Evolutionary conservation across 2,888 invertebrate genomes (phyloP), one percentile per base, ranked within the genome.

Genomic region (Xestoiulus laeticollis): DNA sequence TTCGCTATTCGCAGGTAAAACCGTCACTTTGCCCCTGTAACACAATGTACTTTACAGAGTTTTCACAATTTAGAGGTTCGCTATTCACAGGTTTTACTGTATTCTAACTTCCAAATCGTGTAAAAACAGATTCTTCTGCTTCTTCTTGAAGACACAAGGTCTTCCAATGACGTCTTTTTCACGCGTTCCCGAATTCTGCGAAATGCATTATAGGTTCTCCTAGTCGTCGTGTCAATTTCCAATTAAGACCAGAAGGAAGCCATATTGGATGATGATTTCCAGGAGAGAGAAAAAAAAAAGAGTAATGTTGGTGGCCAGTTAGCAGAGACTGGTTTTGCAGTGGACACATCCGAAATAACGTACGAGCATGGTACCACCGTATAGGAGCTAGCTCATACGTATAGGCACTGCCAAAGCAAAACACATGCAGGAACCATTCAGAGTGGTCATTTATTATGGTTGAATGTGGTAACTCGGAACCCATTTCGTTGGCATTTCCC

Each of bases 401-500:
- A 19, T 16, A 48, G 48, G 22, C n/a, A 8, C 5, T n/a, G 59
- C 5, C 78, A 12, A 30, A 78, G 78, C 78, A 78, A 78, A 78
- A 78, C 78, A 78, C 78, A 78, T 78, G 78, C 78, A 78, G 30
- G 78, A 78, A 78, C 78, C 78, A 78, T 78, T 30, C 30, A 10
- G 78, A 78, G 78, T 78, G 78, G 78, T 78, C 78, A 78, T 78
- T 78, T 78, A 78, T 78, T 78, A 78, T 78, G 78, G 78, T 78
- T 78, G 78, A 78, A 78, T 78, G 78, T 78, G 78, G 78, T 78
- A 78, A 78, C 78, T 78, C 78, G 78, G 78, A 78, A 78, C 87
- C 87, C 43, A 87, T 87, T 87, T 48, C 87, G 53, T 87, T 78
- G 87, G 68, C 87, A 87, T 59, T 87, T 87, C 87, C 87, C 87